These are phyloP conservation scores for Suricata suricatta DNA, from an alignment of 2,113 vertebrate species.

Conservation along the genomic window DNA sequence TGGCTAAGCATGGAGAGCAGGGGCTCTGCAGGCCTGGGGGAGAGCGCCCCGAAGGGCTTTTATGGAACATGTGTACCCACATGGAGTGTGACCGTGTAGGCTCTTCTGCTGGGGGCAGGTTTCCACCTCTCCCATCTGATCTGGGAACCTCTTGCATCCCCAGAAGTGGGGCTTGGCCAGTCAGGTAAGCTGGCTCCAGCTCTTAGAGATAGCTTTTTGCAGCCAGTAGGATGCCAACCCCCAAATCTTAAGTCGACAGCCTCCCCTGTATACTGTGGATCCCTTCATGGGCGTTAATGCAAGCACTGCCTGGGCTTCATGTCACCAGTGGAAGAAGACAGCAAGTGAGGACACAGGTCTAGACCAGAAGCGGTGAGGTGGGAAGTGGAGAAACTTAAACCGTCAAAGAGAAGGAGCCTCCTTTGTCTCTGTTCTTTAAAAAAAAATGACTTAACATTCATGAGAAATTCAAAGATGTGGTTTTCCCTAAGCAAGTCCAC, in stretches of 20 bases:
- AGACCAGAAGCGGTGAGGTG: neutral
- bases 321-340: neutral
- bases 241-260: no score
- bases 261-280: no score
- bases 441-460: neutral
- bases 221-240: neutral
- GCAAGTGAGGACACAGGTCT: neutral
- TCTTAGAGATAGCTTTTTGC: neutral
- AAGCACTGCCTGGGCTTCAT: neutral
- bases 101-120: fast-evolving
- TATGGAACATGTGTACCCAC: fast-evolving
- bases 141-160: neutral
- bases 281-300: neutral
- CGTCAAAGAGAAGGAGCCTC: neutral
- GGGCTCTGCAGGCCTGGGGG: neutral
- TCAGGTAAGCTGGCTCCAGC: neutral
- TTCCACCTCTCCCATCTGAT: neutral
- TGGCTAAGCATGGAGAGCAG: neutral
- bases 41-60: neutral
- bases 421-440: neutral
- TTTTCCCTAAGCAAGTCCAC: neutral
- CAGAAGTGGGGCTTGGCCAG: fast-evolving
- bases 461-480: neutral
- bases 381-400: neutral
- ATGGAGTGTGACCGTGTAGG: fast-evolving